phyloP scores from a whole-genome alignment of 2,113 vertebrate genomes.

The Origma solitaria region DNA sequence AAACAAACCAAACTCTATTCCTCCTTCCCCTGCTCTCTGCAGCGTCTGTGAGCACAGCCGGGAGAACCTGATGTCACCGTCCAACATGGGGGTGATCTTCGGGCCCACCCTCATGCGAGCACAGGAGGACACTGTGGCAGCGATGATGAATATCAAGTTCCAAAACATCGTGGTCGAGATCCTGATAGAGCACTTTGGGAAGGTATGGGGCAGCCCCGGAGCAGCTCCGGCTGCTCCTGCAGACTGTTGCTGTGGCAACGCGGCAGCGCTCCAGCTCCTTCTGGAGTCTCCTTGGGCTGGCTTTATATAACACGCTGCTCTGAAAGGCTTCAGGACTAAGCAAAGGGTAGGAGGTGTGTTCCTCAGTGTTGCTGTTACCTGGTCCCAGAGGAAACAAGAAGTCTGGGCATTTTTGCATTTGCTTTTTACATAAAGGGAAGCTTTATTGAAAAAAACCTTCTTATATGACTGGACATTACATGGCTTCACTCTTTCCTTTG shows the following conservation, averaged over 20 bases:
- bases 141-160: slow-evolving; percentile 99
- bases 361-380: not conserved
- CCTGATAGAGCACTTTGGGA: slow-evolving; percentile 89
- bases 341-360: not conserved
- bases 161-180: slow-evolving; percentile 97
- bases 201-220: slow-evolving; percentile 69
- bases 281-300: not conserved
- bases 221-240: not conserved
- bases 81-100: slow-evolving; percentile 97
- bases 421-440: not conserved
- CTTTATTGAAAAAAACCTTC: not conserved
- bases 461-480: not conserved
- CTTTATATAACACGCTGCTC: not conserved
- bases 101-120: slow-evolving; percentile 95
- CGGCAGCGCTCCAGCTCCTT: not conserved
- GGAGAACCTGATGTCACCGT: slow-evolving; percentile 91
- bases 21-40: not conserved
- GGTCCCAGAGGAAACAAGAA: not conserved
- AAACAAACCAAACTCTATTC: accelerated
- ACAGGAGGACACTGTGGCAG: slow-evolving; percentile 92
- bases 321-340: not conserved
- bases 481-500: not conserved
- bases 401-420: not conserved
- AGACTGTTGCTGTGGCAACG: not conserved
- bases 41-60: slow-evolving; percentile 89